Evolutionary conservation across 2,888 invertebrate species (phyloP).

Genomic region (Ochropacha duplaris): DNA sequence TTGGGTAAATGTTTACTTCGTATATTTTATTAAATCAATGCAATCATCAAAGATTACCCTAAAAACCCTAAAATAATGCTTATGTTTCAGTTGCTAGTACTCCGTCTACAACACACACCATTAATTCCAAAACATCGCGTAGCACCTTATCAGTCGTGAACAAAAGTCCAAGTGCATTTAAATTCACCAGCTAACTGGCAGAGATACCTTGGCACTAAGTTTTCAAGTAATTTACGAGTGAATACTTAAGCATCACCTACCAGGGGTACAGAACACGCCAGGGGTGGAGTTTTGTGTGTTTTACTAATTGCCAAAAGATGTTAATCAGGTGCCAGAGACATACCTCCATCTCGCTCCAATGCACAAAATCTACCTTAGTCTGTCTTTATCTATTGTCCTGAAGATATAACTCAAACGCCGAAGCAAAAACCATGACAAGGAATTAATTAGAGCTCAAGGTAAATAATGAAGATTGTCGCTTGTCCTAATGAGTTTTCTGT

Average conservation of each 20-base stretch:
- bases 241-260: slow-evolving; percentile 81
- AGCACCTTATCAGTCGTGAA: slow-evolving; percentile 58
- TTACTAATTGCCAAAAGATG: slow-evolving; percentile 85
- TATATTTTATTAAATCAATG: too few relatives aligned
- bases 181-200: slow-evolving; percentile 63
- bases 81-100: slow-evolving; percentile 4
- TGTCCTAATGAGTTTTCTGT: slow-evolving; percentile 77
- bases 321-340: slow-evolving; percentile 77
- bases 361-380: slow-evolving; percentile 21
- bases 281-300: slow-evolving; percentile 85
- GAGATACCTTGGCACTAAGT: slow-evolving; percentile 75
- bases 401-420: slow-evolving; percentile 77
- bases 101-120: slow-evolving; percentile 12
- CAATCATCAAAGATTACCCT: too few relatives aligned
- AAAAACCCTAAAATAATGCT: not conserved
- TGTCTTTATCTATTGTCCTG: slow-evolving; percentile 53
- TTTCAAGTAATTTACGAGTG: slow-evolving; percentile 80
- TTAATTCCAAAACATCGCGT: slow-evolving; percentile 43
- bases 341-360: slow-evolving; percentile 49
- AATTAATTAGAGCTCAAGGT: slow-evolving; percentile 82
- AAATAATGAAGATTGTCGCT: slow-evolving; percentile 82
- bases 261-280: slow-evolving; percentile 79
- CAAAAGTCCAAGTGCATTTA: slow-evolving; percentile 66
- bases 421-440: slow-evolving; percentile 84
- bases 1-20: too few relatives aligned